Conservation (phyloP, 2,888 invertebrate genomes). For the Eumacrocentrus americanus region DNA sequence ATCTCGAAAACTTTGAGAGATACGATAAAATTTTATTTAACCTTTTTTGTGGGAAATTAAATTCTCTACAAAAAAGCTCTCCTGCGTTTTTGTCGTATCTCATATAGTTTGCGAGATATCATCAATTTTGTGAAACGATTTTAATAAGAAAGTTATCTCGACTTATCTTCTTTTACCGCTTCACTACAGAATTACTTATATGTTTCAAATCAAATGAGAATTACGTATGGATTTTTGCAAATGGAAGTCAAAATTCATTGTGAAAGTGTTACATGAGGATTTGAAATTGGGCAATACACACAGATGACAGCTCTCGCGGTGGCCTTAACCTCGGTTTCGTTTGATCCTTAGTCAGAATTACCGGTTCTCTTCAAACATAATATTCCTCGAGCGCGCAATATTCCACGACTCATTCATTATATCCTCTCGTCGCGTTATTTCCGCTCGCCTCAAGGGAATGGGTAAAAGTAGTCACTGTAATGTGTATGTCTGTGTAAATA, state of each 20-base stretch:
- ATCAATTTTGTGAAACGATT: neutral
- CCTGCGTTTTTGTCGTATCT: neutral
- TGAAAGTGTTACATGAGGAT: constrained; percentile 14
- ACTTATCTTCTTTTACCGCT: too few relatives aligned
- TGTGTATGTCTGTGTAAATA: constrained; percentile 15
- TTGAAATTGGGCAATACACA: constrained; percentile 15
- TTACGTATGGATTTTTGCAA: neutral
- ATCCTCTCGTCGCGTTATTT: constrained; percentile 1
- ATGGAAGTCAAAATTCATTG: constrained; percentile 7
- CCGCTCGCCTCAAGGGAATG: neutral
- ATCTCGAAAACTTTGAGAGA: neutral
- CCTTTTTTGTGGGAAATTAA: neutral
- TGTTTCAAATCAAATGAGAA: neutral
- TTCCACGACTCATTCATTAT: constrained; percentile 21
- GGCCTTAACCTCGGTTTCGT: constrained; percentile 14
- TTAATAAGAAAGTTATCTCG: too few relatives aligned
- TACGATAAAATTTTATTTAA: neutral
- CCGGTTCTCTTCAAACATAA: constrained; percentile 11
- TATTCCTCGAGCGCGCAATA: constrained; percentile 7
- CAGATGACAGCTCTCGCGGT: neutral
- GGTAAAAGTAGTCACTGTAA: constrained; percentile 12
- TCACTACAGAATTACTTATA: too few relatives aligned
- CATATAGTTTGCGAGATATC: neutral
- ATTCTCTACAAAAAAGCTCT: neutral
- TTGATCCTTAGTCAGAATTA: constrained; percentile 10